Conservation (phyloP, 2,888 invertebrate genomes). For the Apodemia mormo region DNA sequence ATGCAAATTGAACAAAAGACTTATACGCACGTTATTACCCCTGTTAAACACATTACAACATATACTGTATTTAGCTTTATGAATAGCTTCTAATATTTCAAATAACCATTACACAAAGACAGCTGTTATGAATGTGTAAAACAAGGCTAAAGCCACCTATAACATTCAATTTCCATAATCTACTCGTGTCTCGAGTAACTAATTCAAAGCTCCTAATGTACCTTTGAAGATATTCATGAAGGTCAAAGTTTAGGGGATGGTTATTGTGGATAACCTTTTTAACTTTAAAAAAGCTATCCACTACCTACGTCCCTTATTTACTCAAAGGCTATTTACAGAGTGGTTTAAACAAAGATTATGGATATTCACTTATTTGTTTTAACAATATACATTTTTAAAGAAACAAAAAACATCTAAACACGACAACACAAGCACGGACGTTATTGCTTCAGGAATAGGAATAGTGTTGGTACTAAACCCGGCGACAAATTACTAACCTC, state of each 20-base stretch:
- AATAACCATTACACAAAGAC: not conserved
- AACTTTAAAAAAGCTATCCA: not conserved
- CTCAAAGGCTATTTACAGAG: not conserved
- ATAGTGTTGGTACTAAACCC: too few relatives aligned
- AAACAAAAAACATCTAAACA: too few relatives aligned
- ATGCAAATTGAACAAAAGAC: too few relatives aligned
- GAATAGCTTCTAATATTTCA: not conserved
- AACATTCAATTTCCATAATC: conserved; percentile 17
- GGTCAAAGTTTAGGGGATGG: not conserved
- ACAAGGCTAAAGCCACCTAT: not conserved
- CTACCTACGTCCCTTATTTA: not conserved
- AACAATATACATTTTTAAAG: too few relatives aligned
- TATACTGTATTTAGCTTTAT: not conserved
- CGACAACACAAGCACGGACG: too few relatives aligned
- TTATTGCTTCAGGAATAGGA: too few relatives aligned
- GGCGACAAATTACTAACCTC: too few relatives aligned
- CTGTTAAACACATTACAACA: too few relatives aligned
- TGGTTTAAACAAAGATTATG: too few relatives aligned
- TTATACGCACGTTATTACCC: too few relatives aligned
- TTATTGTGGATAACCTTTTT: conserved; percentile 6
- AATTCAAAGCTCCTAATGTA: conserved; percentile 9
- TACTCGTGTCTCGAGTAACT: conserved; percentile 6
- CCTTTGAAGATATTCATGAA: conserved; percentile 17
- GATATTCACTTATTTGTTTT: too few relatives aligned
- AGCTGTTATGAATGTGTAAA: not conserved